Base-by-base conservation (phyloP, 2,797 vertebrate genomes). In the Rhinogobio ventralis region DNA sequence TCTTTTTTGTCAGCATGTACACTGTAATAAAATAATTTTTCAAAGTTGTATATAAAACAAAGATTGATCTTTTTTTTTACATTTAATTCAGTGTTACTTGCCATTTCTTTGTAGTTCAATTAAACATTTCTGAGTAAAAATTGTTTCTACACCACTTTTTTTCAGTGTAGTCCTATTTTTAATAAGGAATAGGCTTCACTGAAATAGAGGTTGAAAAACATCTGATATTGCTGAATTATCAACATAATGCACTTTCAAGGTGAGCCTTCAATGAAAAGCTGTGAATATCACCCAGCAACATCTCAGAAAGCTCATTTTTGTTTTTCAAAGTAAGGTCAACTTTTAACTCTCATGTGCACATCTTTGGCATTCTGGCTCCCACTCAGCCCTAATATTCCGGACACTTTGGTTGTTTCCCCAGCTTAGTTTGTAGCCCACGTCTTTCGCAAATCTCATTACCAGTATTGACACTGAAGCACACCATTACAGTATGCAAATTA, bases 371-470 rank as follows among this genome's bases (percentile, higher is more conserved):
- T 75, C 84, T 49, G n/a, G 73, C 68, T 73, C 66, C 57, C 53
- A 49, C 80, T 83, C 79, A 33, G 60, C 81, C 66, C 78, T 87
- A 86, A 90, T 88, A 86, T 82, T 45, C 39, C 30, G 30, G 84
- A 87, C 79, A 85, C 82, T 85, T 30, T 85, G 88, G 82, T 80
- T 87, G 86, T 86, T 89, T 88, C 81, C 79, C 74, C 72, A 87
- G 86, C 92, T 93, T 91, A 92, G 89, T 89, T 92, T 66, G 72
- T 92, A 91, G 90, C 92, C 91, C 92, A 93, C 86, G 92, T 93
- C 91, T 93, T 42, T 90, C 84, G 89, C 90, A 93, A 94, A 94
- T 95, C 92, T 90, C 89, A 92, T 94, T 93, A 91, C 92, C 92
- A 87, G 88, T 91, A 89, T 90, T 91, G 91, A 92, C 91, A 91